phyloP scores from a whole-genome alignment of 1,140 invertebrate genomes.

The Diprion similis region DNA sequence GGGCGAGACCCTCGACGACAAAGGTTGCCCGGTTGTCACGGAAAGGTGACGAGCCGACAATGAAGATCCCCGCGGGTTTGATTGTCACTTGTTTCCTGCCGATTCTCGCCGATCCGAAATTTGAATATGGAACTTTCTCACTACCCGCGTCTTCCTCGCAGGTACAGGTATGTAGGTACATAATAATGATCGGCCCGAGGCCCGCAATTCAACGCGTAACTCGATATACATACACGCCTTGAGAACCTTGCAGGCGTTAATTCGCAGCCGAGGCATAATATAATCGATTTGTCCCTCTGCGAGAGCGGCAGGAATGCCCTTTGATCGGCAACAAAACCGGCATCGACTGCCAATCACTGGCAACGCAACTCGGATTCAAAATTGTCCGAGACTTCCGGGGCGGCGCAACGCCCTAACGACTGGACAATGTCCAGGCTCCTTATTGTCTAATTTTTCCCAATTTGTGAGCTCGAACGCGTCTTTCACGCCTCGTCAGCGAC shows the following conservation, averaged over 20 bases:
- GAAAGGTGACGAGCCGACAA: constrained; percentile 49
- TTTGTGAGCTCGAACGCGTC: background rate
- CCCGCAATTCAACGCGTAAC: constrained; percentile 42
- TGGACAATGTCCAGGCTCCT: background rate
- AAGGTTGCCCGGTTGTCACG: constrained; percentile 35
- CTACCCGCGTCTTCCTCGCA: background rate
- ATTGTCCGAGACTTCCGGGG: constrained; percentile 2
- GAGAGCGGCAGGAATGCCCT: background rate
- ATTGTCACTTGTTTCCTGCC: constrained; percentile 60
- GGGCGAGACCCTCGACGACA: constrained; percentile 32
- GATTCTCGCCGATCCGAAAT: constrained; percentile 29
- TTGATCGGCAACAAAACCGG: background rate
- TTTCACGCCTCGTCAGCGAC: background rate
- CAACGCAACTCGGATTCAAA: background rate
- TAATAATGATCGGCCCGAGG: background rate
- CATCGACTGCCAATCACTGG: too few species aligned
- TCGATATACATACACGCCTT: constrained; percentile 52
- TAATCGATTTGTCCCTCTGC: background rate
- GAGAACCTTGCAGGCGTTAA: constrained; percentile 43
- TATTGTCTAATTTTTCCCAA: constrained; percentile 6
- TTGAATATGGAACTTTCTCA: background rate
- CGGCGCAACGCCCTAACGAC: background rate
- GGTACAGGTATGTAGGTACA: background rate
- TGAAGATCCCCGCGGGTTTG: constrained; percentile 45
- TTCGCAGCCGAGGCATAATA: background rate